A percentile compares a stretch with the other conserved stretches of the same genome.
Evolutionary conservation across 2,888 invertebrate species (phyloP).

Genomic region (Coleophora deauratella): DNA sequence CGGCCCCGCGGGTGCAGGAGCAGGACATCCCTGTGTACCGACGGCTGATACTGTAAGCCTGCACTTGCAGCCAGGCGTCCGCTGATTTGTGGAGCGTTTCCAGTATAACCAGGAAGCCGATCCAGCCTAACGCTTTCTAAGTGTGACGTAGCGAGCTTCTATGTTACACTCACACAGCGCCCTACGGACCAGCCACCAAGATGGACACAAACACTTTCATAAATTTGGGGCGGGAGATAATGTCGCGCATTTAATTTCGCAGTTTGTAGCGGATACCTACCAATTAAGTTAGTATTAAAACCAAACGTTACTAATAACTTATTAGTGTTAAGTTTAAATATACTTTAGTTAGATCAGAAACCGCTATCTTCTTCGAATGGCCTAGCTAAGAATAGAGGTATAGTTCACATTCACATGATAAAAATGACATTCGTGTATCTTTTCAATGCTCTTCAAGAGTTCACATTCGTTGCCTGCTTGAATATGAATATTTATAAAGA

Average conservation of each 20-base stretch:
- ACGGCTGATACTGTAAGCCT: constrained; percentile 73
- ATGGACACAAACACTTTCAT: constrained; percentile 14
- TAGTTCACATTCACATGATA: too few species aligned
- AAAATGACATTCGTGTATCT: too few species aligned
- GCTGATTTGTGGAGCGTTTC: constrained; percentile 21
- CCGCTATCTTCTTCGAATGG: not conserved
- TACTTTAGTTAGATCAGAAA: constrained; percentile 10
- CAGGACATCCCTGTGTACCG: constrained; percentile 75
- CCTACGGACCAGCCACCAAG: too few species aligned
- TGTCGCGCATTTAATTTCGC: constrained; percentile 63
- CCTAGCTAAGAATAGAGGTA: constrained; percentile 11
- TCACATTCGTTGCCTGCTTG: too few species aligned
- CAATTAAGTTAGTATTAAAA: constrained; percentile 32
- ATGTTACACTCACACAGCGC: too few species aligned
- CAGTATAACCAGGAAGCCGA: constrained; percentile 7
- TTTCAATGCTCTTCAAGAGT: too few species aligned
- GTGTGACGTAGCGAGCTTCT: too few species aligned
- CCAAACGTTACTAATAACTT: constrained; percentile 28
- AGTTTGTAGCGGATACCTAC: constrained; percentile 55
- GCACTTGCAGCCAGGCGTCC: constrained; percentile 28
- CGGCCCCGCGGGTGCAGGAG: constrained; percentile 67
- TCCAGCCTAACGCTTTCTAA: constrained; percentile 7
- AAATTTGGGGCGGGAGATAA: constrained; percentile 40
- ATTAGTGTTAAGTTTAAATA: constrained; percentile 21
- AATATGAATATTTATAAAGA: too few species aligned